Conservation (phyloP, 2,888 invertebrate species). For the Beris chalybata region DNA sequence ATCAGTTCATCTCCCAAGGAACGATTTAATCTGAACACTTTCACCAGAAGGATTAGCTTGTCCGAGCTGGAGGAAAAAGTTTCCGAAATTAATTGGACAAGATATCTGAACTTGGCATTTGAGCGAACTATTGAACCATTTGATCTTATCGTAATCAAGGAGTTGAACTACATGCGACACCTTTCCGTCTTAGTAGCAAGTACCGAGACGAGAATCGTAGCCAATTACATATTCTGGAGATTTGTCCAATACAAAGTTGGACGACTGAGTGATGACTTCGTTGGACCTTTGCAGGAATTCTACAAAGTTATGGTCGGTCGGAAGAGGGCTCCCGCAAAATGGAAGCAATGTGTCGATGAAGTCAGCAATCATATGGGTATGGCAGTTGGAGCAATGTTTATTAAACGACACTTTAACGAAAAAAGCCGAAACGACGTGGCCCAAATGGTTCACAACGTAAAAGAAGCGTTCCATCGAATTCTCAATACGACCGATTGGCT, state of each 20-base stretch:
- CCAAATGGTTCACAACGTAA: slow-evolving; percentile 77
- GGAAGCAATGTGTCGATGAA: slow-evolving; percentile 84
- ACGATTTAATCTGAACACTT: slow-evolving; percentile 73
- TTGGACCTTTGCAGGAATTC: slow-evolving; percentile 76
- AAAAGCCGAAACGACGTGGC: slow-evolving; percentile 78
- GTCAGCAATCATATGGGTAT: slow-evolving; percentile 62
- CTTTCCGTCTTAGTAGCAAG: slow-evolving; percentile 63
- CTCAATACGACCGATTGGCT: slow-evolving; percentile 77
- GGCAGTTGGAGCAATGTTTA: slow-evolving; percentile 85
- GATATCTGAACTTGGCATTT: slow-evolving; percentile 67
- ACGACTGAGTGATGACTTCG: slow-evolving; percentile 77
- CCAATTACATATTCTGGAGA: slow-evolving; percentile 78
- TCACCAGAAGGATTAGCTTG: slow-evolving; percentile 74
- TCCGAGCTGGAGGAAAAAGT: slow-evolving; percentile 64
- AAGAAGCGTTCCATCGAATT: slow-evolving; percentile 74
- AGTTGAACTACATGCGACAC: slow-evolving; percentile 65
- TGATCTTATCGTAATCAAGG: slow-evolving; percentile 70
- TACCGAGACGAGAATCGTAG: slow-evolving; percentile 62
- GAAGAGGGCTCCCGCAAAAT: slow-evolving; percentile 73
- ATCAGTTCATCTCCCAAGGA: slow-evolving; percentile 74
- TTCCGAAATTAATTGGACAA: slow-evolving; percentile 70
- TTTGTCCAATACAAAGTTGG: slow-evolving; percentile 75
- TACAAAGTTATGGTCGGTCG: slow-evolving; percentile 70
- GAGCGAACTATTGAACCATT: slow-evolving; percentile 60
- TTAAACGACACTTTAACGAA: slow-evolving; percentile 78